Evolutionary conservation across 2,113 vertebrate genomes (phyloP).

Genomic region (Monarcha castaneiventris): DNA sequence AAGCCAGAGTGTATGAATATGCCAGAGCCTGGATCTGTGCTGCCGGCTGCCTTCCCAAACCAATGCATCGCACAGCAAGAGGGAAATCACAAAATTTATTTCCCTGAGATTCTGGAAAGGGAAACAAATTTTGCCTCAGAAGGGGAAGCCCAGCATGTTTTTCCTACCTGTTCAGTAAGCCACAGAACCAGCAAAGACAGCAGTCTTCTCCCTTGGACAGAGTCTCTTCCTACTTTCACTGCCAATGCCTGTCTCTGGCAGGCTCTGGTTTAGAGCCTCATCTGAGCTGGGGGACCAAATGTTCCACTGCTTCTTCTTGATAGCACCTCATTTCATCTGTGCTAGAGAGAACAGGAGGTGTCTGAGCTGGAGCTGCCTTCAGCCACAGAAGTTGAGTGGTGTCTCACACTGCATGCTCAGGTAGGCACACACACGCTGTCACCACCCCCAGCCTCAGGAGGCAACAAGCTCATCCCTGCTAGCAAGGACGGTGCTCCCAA

Average conservation of each 20-base stretch:
- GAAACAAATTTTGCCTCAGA: background rate
- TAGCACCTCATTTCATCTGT: background rate
- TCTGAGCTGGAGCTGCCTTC: background rate
- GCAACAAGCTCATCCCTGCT: background rate
- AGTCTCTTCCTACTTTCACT: background rate
- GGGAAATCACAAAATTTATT: background rate
- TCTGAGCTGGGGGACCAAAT: background rate
- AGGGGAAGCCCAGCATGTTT: background rate
- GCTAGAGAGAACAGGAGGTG: background rate
- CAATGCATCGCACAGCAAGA: background rate
- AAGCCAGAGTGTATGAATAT: background rate
- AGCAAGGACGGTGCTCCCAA: background rate
- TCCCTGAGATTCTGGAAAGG: background rate
- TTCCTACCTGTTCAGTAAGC: background rate
- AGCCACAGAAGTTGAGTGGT: background rate
- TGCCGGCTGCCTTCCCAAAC: conserved; percentile 16
- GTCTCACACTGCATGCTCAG: background rate
- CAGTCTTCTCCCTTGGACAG: background rate
- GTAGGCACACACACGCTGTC: fast-evolving
- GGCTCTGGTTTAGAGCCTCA: background rate
- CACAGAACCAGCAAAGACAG: background rate
- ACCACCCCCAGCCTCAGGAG: background rate
- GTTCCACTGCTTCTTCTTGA: background rate
- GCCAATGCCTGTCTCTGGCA: background rate
- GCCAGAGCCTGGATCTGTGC: background rate